These are phyloP conservation scores for Sycophila sp. DNA, from an alignment of 1,140 invertebrate genomes.

Conservation along the genomic window DNA sequence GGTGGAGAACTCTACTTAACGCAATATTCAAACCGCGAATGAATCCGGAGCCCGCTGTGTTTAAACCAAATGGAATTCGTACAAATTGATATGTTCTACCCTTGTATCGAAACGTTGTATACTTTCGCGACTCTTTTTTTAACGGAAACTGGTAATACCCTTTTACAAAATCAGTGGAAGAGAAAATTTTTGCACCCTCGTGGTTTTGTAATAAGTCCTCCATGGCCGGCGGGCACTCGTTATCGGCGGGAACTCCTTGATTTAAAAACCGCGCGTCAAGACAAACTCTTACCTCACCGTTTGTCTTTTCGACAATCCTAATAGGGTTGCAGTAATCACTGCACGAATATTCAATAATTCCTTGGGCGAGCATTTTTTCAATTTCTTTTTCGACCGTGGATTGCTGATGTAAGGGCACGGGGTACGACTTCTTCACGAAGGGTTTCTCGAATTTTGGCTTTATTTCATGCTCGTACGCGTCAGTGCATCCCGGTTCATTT, in stretches of 20 bases:
- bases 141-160: too few relatives aligned
- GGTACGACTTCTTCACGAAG: background rate
- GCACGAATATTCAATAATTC: background rate
- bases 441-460: background rate
- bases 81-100: too few relatives aligned
- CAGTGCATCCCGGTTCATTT: background rate
- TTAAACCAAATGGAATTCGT: too few relatives aligned
- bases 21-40: too few relatives aligned
- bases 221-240: background rate
- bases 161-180: too few relatives aligned
- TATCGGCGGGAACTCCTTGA: background rate
- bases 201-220: background rate
- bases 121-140: too few relatives aligned
- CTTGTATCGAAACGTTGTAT: too few relatives aligned
- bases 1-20: too few relatives aligned
- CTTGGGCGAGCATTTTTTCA: background rate
- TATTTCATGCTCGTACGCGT: background rate
- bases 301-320: background rate
- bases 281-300: background rate
- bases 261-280: background rate
- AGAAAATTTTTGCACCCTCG: too few relatives aligned
- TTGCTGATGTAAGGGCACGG: background rate
- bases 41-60: too few relatives aligned
- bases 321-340: background rate
- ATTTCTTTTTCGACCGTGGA: too few relatives aligned